Conservation (phyloP, 1,140 invertebrate species). For the Drosophila ercepeae region DNA sequence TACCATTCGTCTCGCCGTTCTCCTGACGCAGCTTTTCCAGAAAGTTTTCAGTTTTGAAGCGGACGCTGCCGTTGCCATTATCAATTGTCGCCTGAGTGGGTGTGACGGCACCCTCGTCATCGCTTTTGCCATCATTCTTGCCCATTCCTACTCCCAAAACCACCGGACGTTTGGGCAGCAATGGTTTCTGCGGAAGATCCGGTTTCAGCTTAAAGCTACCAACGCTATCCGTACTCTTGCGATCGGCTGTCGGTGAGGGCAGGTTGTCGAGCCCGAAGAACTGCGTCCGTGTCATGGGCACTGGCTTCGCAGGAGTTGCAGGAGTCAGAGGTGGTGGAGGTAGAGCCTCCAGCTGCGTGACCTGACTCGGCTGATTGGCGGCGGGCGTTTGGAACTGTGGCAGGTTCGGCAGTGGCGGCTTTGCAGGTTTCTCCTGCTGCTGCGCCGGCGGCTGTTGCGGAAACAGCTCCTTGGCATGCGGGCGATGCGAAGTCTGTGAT, state of each 20-base stretch:
- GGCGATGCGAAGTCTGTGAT: slow-evolving; percentile 51
- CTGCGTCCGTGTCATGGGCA: slow-evolving; percentile 80
- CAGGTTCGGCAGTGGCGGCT: slow-evolving; percentile 74
- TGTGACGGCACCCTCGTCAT: slow-evolving; percentile 64
- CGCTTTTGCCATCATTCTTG: slow-evolving; percentile 60
- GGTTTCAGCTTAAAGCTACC: slow-evolving; percentile 73
- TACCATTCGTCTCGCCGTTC: slow-evolving; percentile 67
- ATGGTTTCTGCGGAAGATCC: slow-evolving; percentile 77
- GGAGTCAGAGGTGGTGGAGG: slow-evolving; percentile 59
- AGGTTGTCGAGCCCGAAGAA: slow-evolving; percentile 78
- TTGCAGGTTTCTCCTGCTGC: slow-evolving; percentile 67
- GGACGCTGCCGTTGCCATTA: slow-evolving; percentile 61
- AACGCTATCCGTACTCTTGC: slow-evolving; percentile 73
- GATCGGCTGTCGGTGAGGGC: slow-evolving; percentile 77
- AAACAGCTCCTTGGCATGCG: slow-evolving; percentile 75
- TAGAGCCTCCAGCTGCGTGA: slow-evolving; percentile 56
- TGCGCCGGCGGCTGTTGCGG: slow-evolving; percentile 51
- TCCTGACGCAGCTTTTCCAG: slow-evolving; percentile 71
- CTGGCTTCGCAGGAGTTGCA: slow-evolving; percentile 75
- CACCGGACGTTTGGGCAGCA: slow-evolving; percentile 71
- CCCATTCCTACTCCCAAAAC: slow-evolving; percentile 48
- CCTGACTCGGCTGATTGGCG: slow-evolving; percentile 12
- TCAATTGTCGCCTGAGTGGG: slow-evolving; percentile 62
- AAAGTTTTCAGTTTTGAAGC: slow-evolving; percentile 70
- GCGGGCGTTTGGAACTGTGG: slow-evolving; percentile 56